A percentile compares a stretch with the other conserved stretches of the same genome.
Evolutionary conservation across 2,113 vertebrate genomes (phyloP).

Genomic region (Rostratula benghalensis): DNA sequence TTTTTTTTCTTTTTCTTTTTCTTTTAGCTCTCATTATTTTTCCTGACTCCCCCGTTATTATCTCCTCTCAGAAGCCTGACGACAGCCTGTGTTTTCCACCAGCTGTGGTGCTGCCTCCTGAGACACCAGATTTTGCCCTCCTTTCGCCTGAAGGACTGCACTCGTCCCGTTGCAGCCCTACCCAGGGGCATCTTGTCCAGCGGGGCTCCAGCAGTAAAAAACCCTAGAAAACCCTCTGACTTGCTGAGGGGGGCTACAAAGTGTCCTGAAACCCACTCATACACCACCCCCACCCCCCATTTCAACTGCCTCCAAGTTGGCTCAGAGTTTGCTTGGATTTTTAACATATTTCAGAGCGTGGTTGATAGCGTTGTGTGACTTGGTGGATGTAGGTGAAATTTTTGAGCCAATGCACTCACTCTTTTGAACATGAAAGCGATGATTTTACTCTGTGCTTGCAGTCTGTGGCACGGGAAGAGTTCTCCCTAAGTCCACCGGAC

Average conservation of each 20-base stretch:
- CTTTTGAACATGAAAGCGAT: not conserved
- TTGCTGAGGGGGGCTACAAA: not conserved
- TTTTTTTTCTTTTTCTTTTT: too few species aligned
- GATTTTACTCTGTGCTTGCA: not conserved
- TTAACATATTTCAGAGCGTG: rapidly evolving
- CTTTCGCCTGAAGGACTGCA: not conserved
- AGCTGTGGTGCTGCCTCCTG: not conserved
- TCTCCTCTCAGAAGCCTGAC: not conserved
- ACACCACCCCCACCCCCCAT: too few species aligned
- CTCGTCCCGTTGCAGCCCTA: not conserved
- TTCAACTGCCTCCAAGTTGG: not conserved
- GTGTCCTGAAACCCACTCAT: not conserved
- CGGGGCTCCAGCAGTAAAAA: not conserved
- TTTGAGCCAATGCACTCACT: not conserved
- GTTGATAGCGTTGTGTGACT: not conserved
- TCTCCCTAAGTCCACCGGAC: rapidly evolving
- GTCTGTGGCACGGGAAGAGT: not conserved
- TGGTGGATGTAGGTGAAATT: not conserved
- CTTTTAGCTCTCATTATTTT: not conserved
- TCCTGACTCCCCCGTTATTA: not conserved
- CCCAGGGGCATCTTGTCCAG: not conserved
- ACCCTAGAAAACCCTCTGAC: not conserved
- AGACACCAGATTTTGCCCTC: not conserved
- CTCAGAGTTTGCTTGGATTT: not conserved
- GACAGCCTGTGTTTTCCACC: not conserved